A percentile compares a stretch with the other conserved stretches of the same genome.
Conservation (phyloP, 37 sponge, comb jelly and placozoan genomes). For the Axinella damicornis region DNA sequence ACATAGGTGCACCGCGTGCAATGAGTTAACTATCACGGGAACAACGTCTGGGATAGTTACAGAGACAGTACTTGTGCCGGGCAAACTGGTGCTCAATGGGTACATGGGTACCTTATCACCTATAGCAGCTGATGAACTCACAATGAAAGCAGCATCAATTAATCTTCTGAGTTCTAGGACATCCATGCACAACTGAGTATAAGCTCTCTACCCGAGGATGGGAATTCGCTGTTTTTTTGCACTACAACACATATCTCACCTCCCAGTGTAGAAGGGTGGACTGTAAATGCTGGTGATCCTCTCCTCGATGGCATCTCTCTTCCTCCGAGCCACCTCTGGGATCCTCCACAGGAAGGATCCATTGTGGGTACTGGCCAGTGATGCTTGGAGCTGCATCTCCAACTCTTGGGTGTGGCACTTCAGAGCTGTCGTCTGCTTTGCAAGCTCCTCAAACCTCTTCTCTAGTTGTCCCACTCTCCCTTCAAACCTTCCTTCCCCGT, state of each 20-base stretch:
- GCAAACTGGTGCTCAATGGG: no score
- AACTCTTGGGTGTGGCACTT: constrained; percentile 8
- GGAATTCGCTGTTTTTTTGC: no score
- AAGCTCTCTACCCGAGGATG: no score
- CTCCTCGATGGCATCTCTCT: constrained; percentile 65
- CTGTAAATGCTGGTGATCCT: constrained; percentile 70
- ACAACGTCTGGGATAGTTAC: no score
- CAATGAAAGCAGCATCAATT: no score
- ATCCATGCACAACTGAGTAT: no score
- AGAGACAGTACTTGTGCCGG: no score
- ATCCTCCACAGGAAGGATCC: constrained; percentile 68
- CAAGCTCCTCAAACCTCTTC: not conserved
- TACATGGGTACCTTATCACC: no score
- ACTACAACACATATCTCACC: not conserved
- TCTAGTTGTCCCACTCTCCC: constrained; percentile 6
- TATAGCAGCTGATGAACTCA: no score
- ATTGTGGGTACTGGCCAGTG: constrained; percentile 49
- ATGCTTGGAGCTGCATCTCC: constrained; percentile 50
- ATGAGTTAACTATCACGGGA: no score
- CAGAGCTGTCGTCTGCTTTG: not conserved
- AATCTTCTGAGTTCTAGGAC: no score
- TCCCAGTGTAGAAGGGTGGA: constrained; percentile 76
- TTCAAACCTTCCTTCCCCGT: not conserved
- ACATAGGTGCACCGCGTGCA: no score
- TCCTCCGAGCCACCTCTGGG: constrained; percentile 68